A percentile compares a stretch with the other conserved stretches of the same genome.
Conservation (phyloP, 2,888 invertebrate genomes). For the Trissonchulus sp. region DNA sequence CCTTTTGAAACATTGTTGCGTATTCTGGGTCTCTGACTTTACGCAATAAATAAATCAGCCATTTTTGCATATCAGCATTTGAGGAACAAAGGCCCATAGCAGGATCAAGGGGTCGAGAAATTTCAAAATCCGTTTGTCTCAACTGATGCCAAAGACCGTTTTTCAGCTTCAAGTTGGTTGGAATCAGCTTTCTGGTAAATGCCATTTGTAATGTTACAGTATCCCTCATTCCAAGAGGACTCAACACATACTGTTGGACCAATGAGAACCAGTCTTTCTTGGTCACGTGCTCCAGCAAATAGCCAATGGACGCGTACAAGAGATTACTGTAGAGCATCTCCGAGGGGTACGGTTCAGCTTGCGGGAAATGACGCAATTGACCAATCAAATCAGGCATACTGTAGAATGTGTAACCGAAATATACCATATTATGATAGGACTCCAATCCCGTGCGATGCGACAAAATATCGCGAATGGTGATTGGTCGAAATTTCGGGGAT, state of each 20-base stretch:
- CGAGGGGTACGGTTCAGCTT: not conserved
- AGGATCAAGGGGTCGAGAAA: not conserved
- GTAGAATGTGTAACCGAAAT: not conserved
- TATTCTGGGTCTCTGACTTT: not conserved
- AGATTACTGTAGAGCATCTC: not conserved
- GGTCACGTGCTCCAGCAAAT: not conserved
- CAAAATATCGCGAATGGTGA: not conserved
- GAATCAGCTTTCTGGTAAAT: not conserved
- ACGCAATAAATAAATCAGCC: not conserved
- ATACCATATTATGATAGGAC: not conserved
- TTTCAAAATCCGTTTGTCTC: not conserved
- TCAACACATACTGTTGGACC: not conserved
- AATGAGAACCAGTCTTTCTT: not conserved
- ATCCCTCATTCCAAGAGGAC: not conserved
- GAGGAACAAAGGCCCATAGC: not conserved
- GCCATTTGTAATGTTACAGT: not conserved
- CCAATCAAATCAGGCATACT: not conserved
- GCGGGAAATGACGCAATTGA: not conserved
- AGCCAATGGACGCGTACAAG: not conserved
- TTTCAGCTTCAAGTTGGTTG: too few species aligned
- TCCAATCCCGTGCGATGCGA: not conserved
- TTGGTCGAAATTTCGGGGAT: not conserved
- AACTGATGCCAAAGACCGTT: not conserved
- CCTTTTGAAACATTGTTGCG: not conserved
- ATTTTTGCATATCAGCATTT: not conserved